Evolutionary conservation across 2,888 invertebrate genomes (phyloP).

Genomic region (Habrosyne pyritoides): DNA sequence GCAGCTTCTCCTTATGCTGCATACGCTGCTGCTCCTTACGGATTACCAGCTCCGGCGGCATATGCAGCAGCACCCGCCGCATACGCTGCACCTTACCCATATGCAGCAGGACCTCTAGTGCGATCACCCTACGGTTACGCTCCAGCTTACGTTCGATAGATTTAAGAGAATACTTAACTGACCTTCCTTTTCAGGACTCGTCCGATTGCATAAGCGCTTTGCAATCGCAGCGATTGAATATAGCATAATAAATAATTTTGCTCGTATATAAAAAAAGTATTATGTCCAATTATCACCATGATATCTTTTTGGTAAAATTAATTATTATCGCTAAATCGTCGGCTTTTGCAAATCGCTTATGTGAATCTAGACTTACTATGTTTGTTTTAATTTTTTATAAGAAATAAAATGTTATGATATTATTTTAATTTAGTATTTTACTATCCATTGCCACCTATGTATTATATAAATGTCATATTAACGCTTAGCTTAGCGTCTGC

Average conservation of each 20-base stretch:
- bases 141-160: conserved; percentile 78
- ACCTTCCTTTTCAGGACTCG: conserved; percentile 65
- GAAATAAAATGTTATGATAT: background rate
- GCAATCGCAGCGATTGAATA: background rate
- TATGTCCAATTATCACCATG: too few relatives aligned
- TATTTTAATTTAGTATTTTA: background rate
- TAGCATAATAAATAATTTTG: too few relatives aligned
- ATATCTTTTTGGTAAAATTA: too few relatives aligned
- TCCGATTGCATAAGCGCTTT: background rate
- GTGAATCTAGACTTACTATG: background rate
- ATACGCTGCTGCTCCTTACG: conserved; percentile 47
- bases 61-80: conserved; percentile 35
- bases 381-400: background rate
- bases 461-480: too few relatives aligned
- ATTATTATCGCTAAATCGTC: too few relatives aligned
- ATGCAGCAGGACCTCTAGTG: conserved; percentile 41
- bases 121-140: conserved; percentile 59
- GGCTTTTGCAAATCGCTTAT: background rate
- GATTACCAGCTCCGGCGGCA: conserved; percentile 28
- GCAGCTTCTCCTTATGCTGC: conserved; percentile 29
- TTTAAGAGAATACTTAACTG: conserved; percentile 63
- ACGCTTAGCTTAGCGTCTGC: too few relatives aligned
- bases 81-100: conserved; percentile 43
- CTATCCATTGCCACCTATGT: background rate
- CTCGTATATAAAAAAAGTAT: too few relatives aligned